Base-by-base conservation (phyloP, 2,113 vertebrate genomes). In the Tiliqua scincoides region DNA sequence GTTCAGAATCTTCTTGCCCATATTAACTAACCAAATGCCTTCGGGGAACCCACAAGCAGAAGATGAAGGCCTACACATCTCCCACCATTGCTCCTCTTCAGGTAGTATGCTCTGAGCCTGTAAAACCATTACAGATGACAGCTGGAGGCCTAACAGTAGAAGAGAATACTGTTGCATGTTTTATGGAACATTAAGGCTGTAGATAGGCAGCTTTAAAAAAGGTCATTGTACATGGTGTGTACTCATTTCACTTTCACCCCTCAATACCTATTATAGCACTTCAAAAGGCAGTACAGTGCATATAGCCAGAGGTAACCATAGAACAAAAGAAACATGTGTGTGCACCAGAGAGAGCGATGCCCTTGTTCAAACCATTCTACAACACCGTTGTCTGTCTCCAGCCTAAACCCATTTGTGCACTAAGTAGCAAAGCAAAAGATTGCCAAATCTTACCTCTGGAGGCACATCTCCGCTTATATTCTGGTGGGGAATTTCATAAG, bases 401-500 rank as follows among this genome's bases (percentile, higher is more conserved):
- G 3, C 23, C 57, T 72, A 48, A 70, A 78, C 21, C 40, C 30
- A 4, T 63, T 4, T 79, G 21, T 1, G 21, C 0, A 1, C 0
- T 0, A 67, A 68, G 12, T 25, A 65, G 0, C 35, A 77, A 78
- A 77, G 52, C 17, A n/a, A 35, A 65, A 27, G 14, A 88, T 20
- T 3, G 1, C 32, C 20, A 68, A 59, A 1, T 14, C 93, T 95
- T 89, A 97, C 99, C 98, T 99, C 98, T 6, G 85, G 37, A 87
- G 94, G 40, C 54, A 99, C 94, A 72, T 95, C 91, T 62, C 98
- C 97, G 6, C 85, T 95, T 91, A 94, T 98, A 48, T 96, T 97
- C 85, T 89, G 92, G 87, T 99, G 99, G n/a, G 98, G 99, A 35
- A 94, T 94, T 92, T 99, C 99, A 1, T 98, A 99, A 3, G 94